Evolutionary conservation across 2,797 vertebrate species (phyloP).

Genomic region (Stomatorhinus walkeri): DNA sequence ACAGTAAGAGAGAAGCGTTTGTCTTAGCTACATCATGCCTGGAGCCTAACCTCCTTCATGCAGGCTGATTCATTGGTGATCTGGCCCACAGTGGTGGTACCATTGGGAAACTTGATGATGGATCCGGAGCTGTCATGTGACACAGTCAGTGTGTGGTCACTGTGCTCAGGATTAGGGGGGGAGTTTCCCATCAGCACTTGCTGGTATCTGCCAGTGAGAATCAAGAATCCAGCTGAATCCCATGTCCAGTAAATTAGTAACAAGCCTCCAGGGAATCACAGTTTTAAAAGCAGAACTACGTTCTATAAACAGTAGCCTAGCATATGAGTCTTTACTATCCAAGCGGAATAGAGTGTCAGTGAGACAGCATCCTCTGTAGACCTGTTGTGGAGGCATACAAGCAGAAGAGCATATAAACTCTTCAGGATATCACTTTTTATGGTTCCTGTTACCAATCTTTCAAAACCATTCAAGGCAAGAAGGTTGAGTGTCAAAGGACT

Average conservation of each 20-base stretch:
- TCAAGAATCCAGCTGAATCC: not conserved
- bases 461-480: not conserved
- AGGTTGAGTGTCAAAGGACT: not conserved
- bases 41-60: not conserved
- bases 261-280: not conserved
- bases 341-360: not conserved
- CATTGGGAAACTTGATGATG: not conserved
- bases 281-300: not conserved
- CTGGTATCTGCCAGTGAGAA: not conserved
- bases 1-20: not conserved
- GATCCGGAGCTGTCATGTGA: not conserved
- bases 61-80: not conserved
- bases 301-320: not conserved
- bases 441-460: not conserved
- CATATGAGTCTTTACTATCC: not conserved
- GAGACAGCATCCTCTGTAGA: not conserved
- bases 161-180: not conserved
- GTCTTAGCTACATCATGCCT: not conserved
- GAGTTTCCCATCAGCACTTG: not conserved
- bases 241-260: not conserved
- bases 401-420: not conserved
- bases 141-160: not conserved
- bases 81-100: not conserved
- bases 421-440: not conserved
- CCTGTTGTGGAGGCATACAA: not conserved